These are phyloP conservation scores for Camponotus vicinus DNA, from an alignment of 1,140 invertebrate genomes.

Conservation along the genomic window DNA sequence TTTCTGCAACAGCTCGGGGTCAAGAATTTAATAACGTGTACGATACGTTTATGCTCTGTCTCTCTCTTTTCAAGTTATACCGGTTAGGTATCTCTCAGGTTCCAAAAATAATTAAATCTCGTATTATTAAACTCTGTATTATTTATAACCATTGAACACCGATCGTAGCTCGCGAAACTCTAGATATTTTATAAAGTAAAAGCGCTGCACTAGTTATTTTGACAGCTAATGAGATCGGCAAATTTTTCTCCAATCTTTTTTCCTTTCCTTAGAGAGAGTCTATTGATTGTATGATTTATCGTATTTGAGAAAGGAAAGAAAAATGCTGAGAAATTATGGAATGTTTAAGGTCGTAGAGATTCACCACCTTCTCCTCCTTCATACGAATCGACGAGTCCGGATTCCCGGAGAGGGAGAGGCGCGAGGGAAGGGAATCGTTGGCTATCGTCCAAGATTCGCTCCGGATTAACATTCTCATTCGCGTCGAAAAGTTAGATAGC, in stretches of 20 bases:
- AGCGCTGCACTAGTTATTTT: neutral
- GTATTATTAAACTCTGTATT: conserved; percentile 55
- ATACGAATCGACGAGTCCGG: conserved; percentile 46
- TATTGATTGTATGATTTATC: too few relatives aligned
- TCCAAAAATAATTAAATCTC: conserved; percentile 68
- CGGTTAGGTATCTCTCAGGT: neutral
- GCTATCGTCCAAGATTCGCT: conserved; percentile 74
- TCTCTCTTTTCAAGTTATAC: conserved; percentile 26
- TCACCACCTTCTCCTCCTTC: conserved; percentile 58
- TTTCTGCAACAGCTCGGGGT: neutral
- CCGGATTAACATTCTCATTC: conserved; percentile 79
- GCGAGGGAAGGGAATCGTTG: conserved; percentile 65
- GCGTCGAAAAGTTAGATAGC: conserved; percentile 46
- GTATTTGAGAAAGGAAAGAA: neutral
- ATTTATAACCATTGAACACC: neutral
- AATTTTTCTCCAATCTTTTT: neutral
- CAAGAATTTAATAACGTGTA: conserved; percentile 47
- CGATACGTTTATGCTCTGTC: conserved; percentile 8
- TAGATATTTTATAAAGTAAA: neutral
- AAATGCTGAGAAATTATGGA: conserved; percentile 47
- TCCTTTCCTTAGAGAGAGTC: too few relatives aligned
- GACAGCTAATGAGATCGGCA: neutral
- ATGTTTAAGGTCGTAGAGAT: conserved; percentile 62
- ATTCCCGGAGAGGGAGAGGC: conserved; percentile 33
- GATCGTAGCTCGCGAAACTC: neutral